Evolutionary conservation across 2,888 invertebrate genomes (phyloP), one percentile per base, ranked within the genome.

Genomic region (Drosophila mimetica): DNA sequence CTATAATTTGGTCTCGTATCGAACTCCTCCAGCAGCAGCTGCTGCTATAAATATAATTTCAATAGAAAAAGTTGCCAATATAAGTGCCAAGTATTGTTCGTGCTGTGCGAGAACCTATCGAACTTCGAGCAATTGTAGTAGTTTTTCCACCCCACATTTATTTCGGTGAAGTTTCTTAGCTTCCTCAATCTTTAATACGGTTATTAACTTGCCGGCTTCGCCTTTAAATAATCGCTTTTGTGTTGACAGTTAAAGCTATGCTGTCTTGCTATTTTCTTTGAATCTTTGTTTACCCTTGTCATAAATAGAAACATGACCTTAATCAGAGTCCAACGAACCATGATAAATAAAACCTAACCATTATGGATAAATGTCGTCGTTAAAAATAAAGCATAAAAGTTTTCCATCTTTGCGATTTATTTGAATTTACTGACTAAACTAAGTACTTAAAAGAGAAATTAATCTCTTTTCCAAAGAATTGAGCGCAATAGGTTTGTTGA

Each of bases 21-120:
- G 67, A 66, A 30, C 67, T 51, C 25, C 58, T 48, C 25, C 55
- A 25, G 53, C 65, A 64, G 42, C 64, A 63, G 65, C 65, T 36
- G 71, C 47, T 42, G 39, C 72, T 30, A 72, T 72, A 72, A 70
- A 70, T 64, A 70, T 72, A 48, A 72, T 70, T 70, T 70, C 73
- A 64, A 70, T 64, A 65, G 73, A 53, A 72, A 42, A 72, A 70
- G 53, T 72, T 70, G 42, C 64, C 70, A 63, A 72, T 72, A 50
- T 65, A 72, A 53, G 73, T 50, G 64, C 54, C 64, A 52, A 44
- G 53, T 63, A 72, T 64, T 50, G 65, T 54, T 46, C 73, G 70
- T 72, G 70, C 52, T 48, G 37, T 14, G 37, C 32, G 53, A 32
- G 48, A 52, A 61, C 36, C 36, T 39, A 30, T 64, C 42, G 18